Evolutionary conservation across 2,113 vertebrate species (phyloP).

Genomic region (Erythrolamprus reginae): DNA sequence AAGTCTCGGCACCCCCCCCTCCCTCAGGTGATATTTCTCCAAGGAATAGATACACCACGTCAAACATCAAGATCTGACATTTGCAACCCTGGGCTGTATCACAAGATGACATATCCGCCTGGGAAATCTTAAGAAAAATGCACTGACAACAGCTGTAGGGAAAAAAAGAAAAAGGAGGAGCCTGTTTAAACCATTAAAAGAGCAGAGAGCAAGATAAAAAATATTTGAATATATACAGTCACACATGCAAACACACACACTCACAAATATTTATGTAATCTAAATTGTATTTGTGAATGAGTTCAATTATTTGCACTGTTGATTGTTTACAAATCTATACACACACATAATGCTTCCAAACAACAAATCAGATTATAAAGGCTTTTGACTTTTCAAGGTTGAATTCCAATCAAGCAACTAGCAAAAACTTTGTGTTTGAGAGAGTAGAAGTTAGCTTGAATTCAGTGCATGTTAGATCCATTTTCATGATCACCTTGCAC

Average conservation of each 20-base stretch:
- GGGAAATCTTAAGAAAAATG: slow-evolving; percentile 49
- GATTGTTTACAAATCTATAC: background rate
- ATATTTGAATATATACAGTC: slow-evolving; percentile 7
- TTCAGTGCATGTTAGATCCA: background rate
- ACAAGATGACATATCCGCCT: slow-evolving; percentile 39
- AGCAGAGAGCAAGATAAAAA: background rate
- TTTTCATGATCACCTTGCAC: background rate
- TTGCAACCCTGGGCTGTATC: slow-evolving; percentile 25
- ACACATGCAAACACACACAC: background rate
- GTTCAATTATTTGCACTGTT: slow-evolving; percentile 5
- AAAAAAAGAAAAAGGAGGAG: slow-evolving; percentile 2
- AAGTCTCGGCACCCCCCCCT: background rate
- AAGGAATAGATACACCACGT: background rate
- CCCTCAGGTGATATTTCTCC: background rate
- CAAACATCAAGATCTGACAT: background rate
- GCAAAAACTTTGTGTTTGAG: background rate
- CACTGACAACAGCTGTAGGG: slow-evolving; percentile 25
- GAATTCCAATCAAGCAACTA: background rate
- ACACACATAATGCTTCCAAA: background rate
- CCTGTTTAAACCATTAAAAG: slow-evolving; percentile 20
- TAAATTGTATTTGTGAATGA: slow-evolving; percentile 30
- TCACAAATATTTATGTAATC: background rate
- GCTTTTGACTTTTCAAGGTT: background rate
- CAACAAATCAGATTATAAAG: background rate
- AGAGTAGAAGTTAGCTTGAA: background rate